phyloP scores from a whole-genome alignment of 2,888 invertebrate genomes.

The Nomada fabriciana region DNA sequence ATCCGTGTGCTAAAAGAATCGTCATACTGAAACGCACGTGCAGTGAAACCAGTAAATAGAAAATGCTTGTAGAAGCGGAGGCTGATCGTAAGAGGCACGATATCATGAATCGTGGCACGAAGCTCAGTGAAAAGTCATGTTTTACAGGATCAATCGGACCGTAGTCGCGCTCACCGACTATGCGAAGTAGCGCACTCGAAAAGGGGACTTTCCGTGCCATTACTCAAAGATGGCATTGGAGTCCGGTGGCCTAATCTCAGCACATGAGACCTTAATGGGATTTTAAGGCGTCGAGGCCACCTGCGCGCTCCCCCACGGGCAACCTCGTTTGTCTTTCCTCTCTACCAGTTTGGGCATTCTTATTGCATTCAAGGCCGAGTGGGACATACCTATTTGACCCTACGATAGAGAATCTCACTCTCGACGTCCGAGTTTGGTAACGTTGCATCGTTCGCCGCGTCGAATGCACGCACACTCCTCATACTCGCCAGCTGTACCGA shows the following conservation, averaged over 20 bases:
- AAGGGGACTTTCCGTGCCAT: slow-evolving; percentile 79
- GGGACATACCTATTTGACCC: slow-evolving; percentile 61
- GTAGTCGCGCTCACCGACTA: slow-evolving; percentile 1
- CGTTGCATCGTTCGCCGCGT: slow-evolving; percentile 33
- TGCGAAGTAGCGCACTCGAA: slow-evolving; percentile 56
- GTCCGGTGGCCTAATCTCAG: slow-evolving; percentile 82
- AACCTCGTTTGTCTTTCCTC: slow-evolving; percentile 80
- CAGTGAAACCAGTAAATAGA: neutral
- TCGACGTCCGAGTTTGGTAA: slow-evolving; percentile 51
- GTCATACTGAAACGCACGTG: neutral
- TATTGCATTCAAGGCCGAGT: slow-evolving; percentile 66
- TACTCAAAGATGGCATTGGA: slow-evolving; percentile 82
- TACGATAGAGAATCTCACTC: slow-evolving; percentile 42
- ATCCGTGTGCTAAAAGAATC: neutral
- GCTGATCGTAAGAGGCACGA: neutral
- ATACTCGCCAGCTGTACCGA: slow-evolving; percentile 8
- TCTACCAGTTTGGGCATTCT: slow-evolving; percentile 71
- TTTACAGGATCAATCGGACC: slow-evolving; percentile 42
- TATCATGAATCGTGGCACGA: neutral
- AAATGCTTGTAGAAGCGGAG: neutral
- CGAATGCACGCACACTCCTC: slow-evolving; percentile 28
- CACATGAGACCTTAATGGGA: slow-evolving; percentile 84
- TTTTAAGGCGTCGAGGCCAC: slow-evolving; percentile 83
- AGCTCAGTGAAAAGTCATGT: slow-evolving; percentile 37
- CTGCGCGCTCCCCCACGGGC: slow-evolving; percentile 78